phyloP scores from a whole-genome alignment of 2,113 vertebrate species.

The Zosterops borbonicus region DNA sequence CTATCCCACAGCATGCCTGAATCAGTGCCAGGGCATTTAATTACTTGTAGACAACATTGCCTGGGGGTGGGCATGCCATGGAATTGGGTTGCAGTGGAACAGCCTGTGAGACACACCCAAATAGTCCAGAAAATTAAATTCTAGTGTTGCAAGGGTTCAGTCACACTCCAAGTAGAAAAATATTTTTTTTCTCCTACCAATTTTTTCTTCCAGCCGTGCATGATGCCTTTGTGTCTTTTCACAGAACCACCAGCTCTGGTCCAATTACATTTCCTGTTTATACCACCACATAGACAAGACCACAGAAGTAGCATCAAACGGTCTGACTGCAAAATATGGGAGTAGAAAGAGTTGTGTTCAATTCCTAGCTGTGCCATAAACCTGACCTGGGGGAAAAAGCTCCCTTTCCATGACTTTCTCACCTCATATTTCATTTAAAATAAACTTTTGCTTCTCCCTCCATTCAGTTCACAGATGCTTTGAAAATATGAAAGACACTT shows the following conservation, averaged over 20 bases:
- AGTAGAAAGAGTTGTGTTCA: background rate
- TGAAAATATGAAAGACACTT: background rate
- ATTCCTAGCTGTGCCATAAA: background rate
- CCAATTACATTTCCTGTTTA: background rate
- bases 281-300: background rate
- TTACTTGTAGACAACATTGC: background rate
- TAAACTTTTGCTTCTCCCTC: background rate
- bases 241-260: background rate
- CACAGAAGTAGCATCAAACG: background rate
- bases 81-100: background rate
- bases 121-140: constrained; percentile 27
- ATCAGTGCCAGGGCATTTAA: constrained; percentile 28
- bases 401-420: background rate
- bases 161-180: background rate
- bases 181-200: background rate
- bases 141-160: background rate
- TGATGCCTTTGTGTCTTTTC: background rate
- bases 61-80: background rate
- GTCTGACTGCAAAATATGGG: background rate
- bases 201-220: background rate
- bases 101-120: constrained; percentile 17
- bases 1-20: background rate
- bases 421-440: background rate
- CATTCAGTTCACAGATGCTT: background rate
- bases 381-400: background rate